phyloP scores from a whole-genome alignment of 2,888 invertebrate species.

The Dicranocentrus wangi region DNA sequence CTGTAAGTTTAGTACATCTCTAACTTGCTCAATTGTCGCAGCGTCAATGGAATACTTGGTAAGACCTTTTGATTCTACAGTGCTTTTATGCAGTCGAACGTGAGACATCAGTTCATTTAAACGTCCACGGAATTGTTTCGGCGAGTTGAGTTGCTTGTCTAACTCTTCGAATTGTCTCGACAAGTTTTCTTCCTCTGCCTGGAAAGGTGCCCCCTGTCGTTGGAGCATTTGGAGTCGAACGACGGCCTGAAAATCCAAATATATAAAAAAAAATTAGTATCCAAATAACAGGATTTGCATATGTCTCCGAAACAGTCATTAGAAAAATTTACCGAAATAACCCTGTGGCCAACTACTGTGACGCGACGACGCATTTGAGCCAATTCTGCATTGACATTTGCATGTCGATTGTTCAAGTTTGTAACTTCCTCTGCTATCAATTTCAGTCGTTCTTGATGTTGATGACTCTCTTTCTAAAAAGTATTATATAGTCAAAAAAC shows the following conservation, averaged over 20 bases:
- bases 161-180: conserved; percentile 90
- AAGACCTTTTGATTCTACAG: conserved; percentile 76
- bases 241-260: conserved; percentile 80
- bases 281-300: neutral
- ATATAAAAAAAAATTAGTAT: neutral
- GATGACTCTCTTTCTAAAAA: conserved; percentile 83
- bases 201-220: conserved; percentile 89
- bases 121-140: conserved; percentile 93
- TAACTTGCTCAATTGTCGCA: conserved; percentile 78
- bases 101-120: conserved; percentile 92
- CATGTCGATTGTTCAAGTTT: conserved; percentile 86
- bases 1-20: conserved; percentile 86
- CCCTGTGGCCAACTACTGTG: conserved; percentile 86
- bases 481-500: conserved; percentile 72
- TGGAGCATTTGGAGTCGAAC: conserved; percentile 90
- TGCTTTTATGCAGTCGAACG: conserved; percentile 83
- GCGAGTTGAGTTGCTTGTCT: conserved; percentile 89
- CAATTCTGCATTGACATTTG: conserved; percentile 86
- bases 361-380: conserved; percentile 87
- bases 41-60: conserved; percentile 87
- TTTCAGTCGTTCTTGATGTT: conserved; percentile 87
- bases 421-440: conserved; percentile 86
- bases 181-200: conserved; percentile 92
- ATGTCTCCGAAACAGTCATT: neutral
- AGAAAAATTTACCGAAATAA: conserved; percentile 81